Evolutionary conservation across 2,797 vertebrate genomes (phyloP).

Genomic region (Platalea minor): DNA sequence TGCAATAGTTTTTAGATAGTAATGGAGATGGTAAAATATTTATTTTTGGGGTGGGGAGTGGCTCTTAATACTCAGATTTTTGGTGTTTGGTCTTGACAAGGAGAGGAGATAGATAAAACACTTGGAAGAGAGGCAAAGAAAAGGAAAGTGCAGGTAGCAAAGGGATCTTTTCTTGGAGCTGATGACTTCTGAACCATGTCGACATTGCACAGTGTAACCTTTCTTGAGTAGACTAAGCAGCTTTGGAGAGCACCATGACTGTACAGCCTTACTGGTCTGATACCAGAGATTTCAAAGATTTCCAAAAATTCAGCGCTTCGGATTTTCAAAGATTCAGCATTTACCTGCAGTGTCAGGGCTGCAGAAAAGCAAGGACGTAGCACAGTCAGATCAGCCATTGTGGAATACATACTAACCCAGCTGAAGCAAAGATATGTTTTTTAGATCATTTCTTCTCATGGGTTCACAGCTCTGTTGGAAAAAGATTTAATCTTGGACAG

Average conservation of each 20-base stretch:
- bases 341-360: not conserved
- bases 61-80: not conserved
- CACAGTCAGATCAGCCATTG: not conserved
- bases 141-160: not conserved
- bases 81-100: not conserved
- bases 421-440: not conserved
- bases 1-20: not conserved
- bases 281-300: not conserved
- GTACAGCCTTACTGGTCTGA: not conserved
- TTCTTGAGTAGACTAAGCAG: not conserved
- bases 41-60: not conserved
- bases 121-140: not conserved
- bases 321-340: not conserved
- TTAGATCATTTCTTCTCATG: not conserved
- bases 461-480: not conserved
- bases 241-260: not conserved
- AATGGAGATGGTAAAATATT: not conserved
- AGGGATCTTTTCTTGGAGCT: not conserved
- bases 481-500: not conserved
- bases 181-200: not conserved
- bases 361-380: not conserved
- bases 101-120: not conserved
- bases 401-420: not conserved
- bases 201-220: not conserved
- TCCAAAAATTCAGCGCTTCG: not conserved